Conservation (phyloP, 2,113 vertebrate genomes). For the Benitochromis conjunctus region DNA sequence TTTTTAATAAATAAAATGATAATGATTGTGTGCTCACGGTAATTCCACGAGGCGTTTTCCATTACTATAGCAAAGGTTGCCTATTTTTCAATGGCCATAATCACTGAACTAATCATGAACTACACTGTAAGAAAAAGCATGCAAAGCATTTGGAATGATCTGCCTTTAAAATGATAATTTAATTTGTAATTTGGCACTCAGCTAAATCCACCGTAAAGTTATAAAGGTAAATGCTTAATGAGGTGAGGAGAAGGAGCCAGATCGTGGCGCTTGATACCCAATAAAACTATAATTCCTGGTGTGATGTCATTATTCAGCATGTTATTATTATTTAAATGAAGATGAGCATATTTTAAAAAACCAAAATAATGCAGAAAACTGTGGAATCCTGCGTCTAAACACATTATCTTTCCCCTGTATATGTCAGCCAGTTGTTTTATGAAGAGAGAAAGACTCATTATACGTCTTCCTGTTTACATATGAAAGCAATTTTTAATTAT, state of each 20-base stretch:
- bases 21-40: background rate
- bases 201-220: background rate
- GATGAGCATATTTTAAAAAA: background rate
- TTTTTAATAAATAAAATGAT: fast-evolving
- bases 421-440: slow-evolving; percentile 22
- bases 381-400: background rate
- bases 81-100: background rate
- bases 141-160: background rate
- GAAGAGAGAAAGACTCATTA: slow-evolving; percentile 30
- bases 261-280: background rate
- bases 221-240: background rate
- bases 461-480: slow-evolving; percentile 49
- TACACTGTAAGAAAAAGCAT: background rate
- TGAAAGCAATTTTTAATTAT: slow-evolving; percentile 58
- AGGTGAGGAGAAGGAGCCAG: background rate
- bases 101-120: background rate
- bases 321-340: background rate
- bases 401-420: background rate
- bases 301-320: background rate
- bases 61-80: background rate
- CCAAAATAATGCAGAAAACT: background rate
- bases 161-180: background rate
- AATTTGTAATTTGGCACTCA: background rate
- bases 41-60: background rate
- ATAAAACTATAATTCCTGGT: background rate